phyloP scores from a whole-genome alignment of 2,797 vertebrate genomes.

The Eurystomus glaucurus region DNA sequence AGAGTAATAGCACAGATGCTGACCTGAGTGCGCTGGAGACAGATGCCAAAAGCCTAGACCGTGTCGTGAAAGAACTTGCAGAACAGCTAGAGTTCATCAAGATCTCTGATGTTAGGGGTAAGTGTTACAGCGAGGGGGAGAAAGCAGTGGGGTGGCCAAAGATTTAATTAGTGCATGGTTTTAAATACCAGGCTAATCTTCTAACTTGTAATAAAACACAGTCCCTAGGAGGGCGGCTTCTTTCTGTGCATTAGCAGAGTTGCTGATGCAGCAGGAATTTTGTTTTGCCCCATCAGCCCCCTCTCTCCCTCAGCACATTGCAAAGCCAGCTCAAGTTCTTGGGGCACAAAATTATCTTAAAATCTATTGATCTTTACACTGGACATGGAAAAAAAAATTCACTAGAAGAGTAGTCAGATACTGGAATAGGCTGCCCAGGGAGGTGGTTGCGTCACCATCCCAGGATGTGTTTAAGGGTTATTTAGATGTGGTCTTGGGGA shows the following conservation, averaged over 20 bases:
- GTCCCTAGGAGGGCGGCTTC: not conserved
- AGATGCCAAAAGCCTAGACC: conserved; percentile 89
- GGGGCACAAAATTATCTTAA: not conserved
- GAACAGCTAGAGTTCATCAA: conserved; percentile 96
- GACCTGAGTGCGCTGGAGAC: conserved; percentile 85
- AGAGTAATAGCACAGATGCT: conserved; percentile 81
- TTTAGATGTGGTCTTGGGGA: too few relatives aligned
- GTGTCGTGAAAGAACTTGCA: conserved; percentile 88
- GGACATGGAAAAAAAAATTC: too few relatives aligned
- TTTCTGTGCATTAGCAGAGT: not conserved
- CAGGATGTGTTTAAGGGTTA: too few relatives aligned
- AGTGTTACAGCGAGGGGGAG: conserved; percentile 36
- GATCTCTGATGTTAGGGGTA: conserved; percentile 95
- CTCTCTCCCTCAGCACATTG: not conserved
- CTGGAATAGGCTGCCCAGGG: too few relatives aligned
- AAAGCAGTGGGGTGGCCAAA: not conserved
- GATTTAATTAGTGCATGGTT: not conserved
- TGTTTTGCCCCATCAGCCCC: not conserved
- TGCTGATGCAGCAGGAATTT: conserved; percentile 38
- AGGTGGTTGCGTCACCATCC: too few relatives aligned
- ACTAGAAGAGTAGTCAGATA: too few relatives aligned
- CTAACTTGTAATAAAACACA: not conserved
- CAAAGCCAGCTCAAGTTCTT: not conserved
- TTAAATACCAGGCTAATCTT: conserved; percentile 26
- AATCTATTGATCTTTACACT: not conserved